Evolutionary conservation across 2,888 invertebrate genomes (phyloP).

Genomic region (Eupelmus urozonus): DNA sequence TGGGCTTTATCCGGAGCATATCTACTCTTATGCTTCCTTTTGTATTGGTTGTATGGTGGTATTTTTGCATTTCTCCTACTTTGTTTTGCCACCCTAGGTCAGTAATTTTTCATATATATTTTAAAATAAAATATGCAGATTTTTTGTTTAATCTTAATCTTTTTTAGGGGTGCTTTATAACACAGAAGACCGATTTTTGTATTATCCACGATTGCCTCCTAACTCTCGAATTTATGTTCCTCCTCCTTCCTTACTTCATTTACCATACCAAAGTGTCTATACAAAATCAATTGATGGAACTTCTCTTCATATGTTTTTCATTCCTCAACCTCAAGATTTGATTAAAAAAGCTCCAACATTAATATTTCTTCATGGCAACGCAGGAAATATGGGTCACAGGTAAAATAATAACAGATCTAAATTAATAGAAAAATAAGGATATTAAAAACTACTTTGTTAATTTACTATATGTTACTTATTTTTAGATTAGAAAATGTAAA

Average conservation of each 20-base stretch:
- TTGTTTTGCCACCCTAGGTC: slow-evolving; percentile 84
- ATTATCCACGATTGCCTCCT: slow-evolving; percentile 92
- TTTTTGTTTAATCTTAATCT: slow-evolving; percentile 26
- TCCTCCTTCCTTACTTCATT: slow-evolving; percentile 89
- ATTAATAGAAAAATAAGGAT: slow-evolving; percentile 4
- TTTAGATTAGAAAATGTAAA: slow-evolving; percentile 90
- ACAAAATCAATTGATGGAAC: slow-evolving; percentile 88
- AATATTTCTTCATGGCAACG: slow-evolving; percentile 96
- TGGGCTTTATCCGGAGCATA: slow-evolving; percentile 89
- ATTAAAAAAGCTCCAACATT: slow-evolving; percentile 88
- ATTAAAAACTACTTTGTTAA: background rate
- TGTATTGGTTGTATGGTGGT: slow-evolving; percentile 92
- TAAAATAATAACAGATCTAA: slow-evolving; percentile 65
- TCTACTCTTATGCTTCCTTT: slow-evolving; percentile 85
- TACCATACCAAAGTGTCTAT: slow-evolving; percentile 91
- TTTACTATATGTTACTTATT: no score
- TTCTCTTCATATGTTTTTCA: slow-evolving; percentile 89
- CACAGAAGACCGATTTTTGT: slow-evolving; percentile 91
- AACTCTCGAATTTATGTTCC: slow-evolving; percentile 93
- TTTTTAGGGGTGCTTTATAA: slow-evolving; percentile 87
- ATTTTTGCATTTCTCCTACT: slow-evolving; percentile 85
- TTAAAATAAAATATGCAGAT: slow-evolving; percentile 1
- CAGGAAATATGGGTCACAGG: slow-evolving; percentile 97
- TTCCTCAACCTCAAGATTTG: slow-evolving; percentile 85
- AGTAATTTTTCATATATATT: slow-evolving; percentile 42